These are phyloP conservation scores for Telmatherina bonti DNA, from an alignment of 2,797 vertebrate species.

Conservation along the genomic window DNA sequence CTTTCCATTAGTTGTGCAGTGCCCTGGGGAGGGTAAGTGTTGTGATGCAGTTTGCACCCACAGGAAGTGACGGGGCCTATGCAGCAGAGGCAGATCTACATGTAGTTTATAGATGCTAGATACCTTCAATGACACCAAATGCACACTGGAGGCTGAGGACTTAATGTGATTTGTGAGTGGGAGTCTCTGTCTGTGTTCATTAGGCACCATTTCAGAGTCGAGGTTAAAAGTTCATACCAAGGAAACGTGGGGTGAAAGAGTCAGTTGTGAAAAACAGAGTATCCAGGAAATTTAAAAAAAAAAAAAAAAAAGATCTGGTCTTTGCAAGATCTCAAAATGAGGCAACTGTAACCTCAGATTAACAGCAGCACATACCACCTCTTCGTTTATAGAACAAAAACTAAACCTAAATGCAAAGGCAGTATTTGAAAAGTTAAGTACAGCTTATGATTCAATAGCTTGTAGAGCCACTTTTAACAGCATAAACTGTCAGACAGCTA, in stretches of 20 bases:
- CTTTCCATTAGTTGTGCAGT: constrained; percentile 52
- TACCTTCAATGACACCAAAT: constrained; percentile 32
- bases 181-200: neutral
- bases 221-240: neutral
- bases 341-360: no score
- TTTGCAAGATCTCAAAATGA: no score
- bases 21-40: constrained; percentile 56
- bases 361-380: no score
- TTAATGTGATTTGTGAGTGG: neutral
- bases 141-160: neutral
- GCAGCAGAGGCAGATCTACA: constrained; percentile 31
- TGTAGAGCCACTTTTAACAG: neutral
- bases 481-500: neutral
- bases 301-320: no score
- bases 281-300: no score
- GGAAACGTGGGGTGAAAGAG: neutral
- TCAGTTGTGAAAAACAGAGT: neutral
- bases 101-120: constrained; percentile 57
- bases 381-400: no score
- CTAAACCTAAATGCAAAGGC: no score
- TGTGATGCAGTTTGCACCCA: constrained; percentile 65
- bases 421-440: no score
- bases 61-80: constrained; percentile 59
- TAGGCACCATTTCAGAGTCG: neutral
- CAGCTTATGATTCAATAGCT: no score